These are phyloP conservation scores for Archips xylosteana DNA, from an alignment of 2,888 invertebrate species.

Conservation along the genomic window DNA sequence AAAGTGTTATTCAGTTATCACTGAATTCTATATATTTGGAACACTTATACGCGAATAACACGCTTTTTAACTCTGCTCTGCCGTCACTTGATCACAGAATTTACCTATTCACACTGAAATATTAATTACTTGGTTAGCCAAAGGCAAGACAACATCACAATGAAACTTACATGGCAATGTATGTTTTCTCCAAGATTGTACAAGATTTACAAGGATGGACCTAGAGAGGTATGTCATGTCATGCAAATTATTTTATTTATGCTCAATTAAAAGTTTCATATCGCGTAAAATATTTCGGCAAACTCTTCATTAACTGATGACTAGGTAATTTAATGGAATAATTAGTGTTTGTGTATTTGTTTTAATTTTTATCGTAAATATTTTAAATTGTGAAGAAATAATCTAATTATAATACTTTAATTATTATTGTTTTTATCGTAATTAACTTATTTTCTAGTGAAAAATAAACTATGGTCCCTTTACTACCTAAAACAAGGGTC, in stretches of 20 bases:
- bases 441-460: no score
- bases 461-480: no score
- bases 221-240: conserved; percentile 71
- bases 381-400: no score
- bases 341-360: no score
- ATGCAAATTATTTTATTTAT: neutral
- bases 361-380: no score
- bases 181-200: conserved; percentile 90
- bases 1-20: conserved; percentile 1
- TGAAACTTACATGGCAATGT: conserved; percentile 87
- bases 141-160: conserved; percentile 47
- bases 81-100: neutral
- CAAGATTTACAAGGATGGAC: conserved; percentile 88
- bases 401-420: no score
- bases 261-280: neutral
- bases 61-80: neutral
- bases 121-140: neutral
- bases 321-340: neutral
- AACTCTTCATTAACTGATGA: neutral
- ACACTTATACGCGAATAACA: neutral
- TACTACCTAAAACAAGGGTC: no score
- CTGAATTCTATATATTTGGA: neutral
- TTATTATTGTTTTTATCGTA: no score
- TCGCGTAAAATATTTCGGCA: neutral
- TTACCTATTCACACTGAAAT: neutral